A percentile compares a stretch with the other conserved stretches of the same genome.
phyloP scores from a whole-genome alignment of 2,888 invertebrate genomes.

The Ophraella communa region DNA sequence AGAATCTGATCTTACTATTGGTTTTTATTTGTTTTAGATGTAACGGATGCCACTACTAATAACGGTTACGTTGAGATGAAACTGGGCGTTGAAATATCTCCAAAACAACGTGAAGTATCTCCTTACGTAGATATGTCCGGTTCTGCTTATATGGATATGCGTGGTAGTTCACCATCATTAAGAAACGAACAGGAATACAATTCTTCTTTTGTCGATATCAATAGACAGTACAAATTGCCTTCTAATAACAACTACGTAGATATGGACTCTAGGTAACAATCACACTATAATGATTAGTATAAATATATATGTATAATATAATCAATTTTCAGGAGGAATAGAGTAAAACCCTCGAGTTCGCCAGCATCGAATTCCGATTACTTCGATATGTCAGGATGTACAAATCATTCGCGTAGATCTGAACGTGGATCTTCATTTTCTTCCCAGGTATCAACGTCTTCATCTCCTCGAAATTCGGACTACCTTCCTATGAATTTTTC shows the following conservation, averaged over 20 bases:
- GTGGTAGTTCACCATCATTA: conserved; percentile 36
- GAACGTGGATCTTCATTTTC: conserved; percentile 26
- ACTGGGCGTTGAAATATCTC: conserved; percentile 51
- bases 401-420: conserved; percentile 15
- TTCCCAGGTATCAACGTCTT: conserved; percentile 14
- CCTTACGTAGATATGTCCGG: conserved; percentile 63
- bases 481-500: conserved; percentile 53
- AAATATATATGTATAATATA: not conserved
- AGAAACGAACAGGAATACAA: conserved; percentile 25
- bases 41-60: conserved; percentile 29
- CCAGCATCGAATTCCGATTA: conserved; percentile 50
- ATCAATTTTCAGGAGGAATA: conserved; percentile 13
- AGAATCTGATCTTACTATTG: too few species aligned
- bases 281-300: conserved; percentile 5
- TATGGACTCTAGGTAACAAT: conserved; percentile 35
- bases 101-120: conserved; percentile 43
- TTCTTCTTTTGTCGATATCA: conserved; percentile 35
- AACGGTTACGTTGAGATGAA: conserved; percentile 61
- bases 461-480: conserved; percentile 51
- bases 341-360: conserved; percentile 25
- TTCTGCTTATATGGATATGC: conserved; percentile 44
- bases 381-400: conserved; percentile 55
- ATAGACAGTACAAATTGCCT: conserved; percentile 33
- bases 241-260: conserved; percentile 43
- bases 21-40: too few species aligned